Evolutionary conservation across 2,888 invertebrate species (phyloP).

Genomic region (Plusia festucae): DNA sequence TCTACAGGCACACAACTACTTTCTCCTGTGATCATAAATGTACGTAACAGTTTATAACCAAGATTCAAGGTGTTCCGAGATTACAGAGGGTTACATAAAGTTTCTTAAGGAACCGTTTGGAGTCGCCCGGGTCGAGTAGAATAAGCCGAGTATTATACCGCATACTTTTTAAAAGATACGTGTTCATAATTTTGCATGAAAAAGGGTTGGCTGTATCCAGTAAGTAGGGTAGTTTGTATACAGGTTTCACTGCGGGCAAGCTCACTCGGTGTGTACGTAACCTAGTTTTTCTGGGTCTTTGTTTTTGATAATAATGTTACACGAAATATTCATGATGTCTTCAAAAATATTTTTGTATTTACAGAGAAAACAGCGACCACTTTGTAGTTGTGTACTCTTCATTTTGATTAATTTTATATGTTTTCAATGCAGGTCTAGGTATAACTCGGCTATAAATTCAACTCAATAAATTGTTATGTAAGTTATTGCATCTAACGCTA

Average conservation of each 20-base stretch:
- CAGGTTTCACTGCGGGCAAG: background rate
- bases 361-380: background rate
- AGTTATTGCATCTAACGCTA: background rate
- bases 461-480: background rate
- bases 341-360: background rate
- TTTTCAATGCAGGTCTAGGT: no score
- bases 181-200: conserved; percentile 25
- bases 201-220: conserved; percentile 21
- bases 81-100: conserved; percentile 3
- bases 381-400: no score
- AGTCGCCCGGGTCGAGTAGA: background rate
- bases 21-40: background rate
- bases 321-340: conserved; percentile 4
- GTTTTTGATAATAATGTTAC: background rate
- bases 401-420: no score
- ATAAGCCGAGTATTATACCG: background rate
- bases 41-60: background rate
- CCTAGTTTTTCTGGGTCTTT: conserved; percentile 2
- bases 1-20: background rate
- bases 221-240: background rate
- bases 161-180: conserved; percentile 31
- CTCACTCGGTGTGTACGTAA: conserved; percentile 2
- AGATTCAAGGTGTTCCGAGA: conserved; percentile 1
- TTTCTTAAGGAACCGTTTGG: background rate
- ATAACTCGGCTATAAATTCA: background rate